phyloP scores from a whole-genome alignment of 2,113 vertebrate species.

The Myotis davidii region DNA sequence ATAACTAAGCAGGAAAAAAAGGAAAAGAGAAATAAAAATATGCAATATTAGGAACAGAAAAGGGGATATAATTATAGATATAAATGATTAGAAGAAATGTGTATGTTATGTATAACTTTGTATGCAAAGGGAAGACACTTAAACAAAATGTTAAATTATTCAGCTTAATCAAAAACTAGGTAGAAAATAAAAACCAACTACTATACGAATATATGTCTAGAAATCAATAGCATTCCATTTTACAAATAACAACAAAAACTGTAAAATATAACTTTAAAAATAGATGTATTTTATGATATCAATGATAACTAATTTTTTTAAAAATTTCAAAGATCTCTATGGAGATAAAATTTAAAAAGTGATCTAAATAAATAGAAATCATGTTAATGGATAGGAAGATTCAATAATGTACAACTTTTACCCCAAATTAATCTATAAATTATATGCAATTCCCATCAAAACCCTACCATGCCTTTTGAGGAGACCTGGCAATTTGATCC shows the following conservation, averaged over 20 bases:
- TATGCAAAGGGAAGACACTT: background rate
- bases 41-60: background rate
- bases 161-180: background rate
- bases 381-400: background rate
- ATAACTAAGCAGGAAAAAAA: background rate
- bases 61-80: background rate
- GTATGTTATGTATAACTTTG: background rate
- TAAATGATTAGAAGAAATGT: background rate
- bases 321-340: background rate
- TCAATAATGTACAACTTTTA: background rate
- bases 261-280: background rate
- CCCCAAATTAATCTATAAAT: background rate
- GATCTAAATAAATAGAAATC: background rate
- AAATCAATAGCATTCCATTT: constrained; percentile 15
- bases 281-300: background rate
- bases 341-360: background rate
- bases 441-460: background rate
- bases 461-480: background rate
- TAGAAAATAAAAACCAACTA: constrained; percentile 13
- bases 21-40: background rate
- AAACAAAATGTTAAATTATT: background rate
- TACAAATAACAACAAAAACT: background rate
- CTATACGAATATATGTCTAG: background rate
- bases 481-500: background rate
- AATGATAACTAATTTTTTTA: background rate